A percentile compares a stretch with the other conserved stretches of the same genome.
Evolutionary conservation across 2,888 invertebrate species (phyloP).

Genomic region (Sturmia bella): DNA sequence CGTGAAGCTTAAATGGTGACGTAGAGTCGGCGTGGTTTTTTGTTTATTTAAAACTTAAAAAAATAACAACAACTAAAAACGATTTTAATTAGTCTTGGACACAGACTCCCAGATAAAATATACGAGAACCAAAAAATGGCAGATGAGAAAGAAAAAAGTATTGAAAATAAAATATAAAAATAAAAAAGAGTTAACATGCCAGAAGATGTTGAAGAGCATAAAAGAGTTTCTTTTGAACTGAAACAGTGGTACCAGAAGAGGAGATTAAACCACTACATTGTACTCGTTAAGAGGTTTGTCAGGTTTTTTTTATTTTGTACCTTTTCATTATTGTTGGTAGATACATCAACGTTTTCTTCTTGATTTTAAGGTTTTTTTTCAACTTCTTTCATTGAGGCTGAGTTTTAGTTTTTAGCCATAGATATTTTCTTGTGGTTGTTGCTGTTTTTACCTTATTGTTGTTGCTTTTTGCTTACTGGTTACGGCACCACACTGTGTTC

Average conservation of each 20-base stretch:
- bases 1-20: slow-evolving; percentile 59
- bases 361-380: slow-evolving; percentile 32
- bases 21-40: slow-evolving; percentile 53
- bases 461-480: slow-evolving; percentile 61
- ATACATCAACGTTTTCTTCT: slow-evolving; percentile 38
- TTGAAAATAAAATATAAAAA: background rate
- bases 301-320: slow-evolving; percentile 46
- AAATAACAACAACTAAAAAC: slow-evolving; percentile 50
- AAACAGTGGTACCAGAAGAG: slow-evolving; percentile 7
- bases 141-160: slow-evolving; percentile 22
- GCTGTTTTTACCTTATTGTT: slow-evolving; percentile 21
- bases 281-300: slow-evolving; percentile 63
- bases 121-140: slow-evolving; percentile 31
- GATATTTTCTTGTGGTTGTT: slow-evolving; percentile 49
- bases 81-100: slow-evolving; percentile 67
- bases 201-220: slow-evolving; percentile 56
- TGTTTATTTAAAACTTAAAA: slow-evolving; percentile 48
- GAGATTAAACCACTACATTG: slow-evolving; percentile 23
- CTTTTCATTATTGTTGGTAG: slow-evolving; percentile 35
- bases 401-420: slow-evolving; percentile 50
- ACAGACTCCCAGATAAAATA: slow-evolving; percentile 52
- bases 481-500: slow-evolving; percentile 82
- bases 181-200: slow-evolving; percentile 51
- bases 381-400: slow-evolving; percentile 56
- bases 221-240: slow-evolving; percentile 25